Evolutionary conservation across 2,113 vertebrate genomes (phyloP).

Genomic region (Solea senegalensis): DNA sequence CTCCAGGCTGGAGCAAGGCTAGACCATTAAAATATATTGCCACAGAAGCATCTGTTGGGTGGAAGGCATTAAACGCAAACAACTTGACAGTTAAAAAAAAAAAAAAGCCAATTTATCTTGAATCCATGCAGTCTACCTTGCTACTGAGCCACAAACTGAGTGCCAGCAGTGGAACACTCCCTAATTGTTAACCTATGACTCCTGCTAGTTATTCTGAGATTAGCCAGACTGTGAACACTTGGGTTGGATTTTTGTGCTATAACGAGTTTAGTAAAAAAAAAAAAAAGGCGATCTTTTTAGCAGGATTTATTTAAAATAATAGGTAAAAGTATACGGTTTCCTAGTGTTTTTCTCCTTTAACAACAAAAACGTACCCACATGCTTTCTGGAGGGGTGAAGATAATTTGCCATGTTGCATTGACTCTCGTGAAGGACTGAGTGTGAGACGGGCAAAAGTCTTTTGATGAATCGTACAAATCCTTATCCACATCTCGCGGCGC

Average conservation of each 20-base stretch:
- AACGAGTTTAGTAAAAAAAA: neutral
- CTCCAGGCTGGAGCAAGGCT: conserved; percentile 51
- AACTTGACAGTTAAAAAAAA: conserved; percentile 43
- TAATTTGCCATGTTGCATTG: conserved; percentile 32
- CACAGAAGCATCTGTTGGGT: conserved; percentile 59
- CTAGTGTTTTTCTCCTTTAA: neutral
- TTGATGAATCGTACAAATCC: conserved; percentile 75
- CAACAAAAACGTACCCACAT: conserved; percentile 4
- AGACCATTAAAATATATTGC: conserved; percentile 69
- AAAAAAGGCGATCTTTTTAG: neutral
- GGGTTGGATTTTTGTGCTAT: neutral
- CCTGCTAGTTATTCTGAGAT: conserved; percentile 46
- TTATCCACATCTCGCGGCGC: conserved; percentile 60
- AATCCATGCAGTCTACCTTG: conserved; percentile 35
- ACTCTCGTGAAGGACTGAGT: conserved; percentile 15
- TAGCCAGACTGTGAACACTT: conserved; percentile 38
- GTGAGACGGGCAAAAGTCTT: conserved; percentile 21
- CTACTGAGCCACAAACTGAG: conserved; percentile 17
- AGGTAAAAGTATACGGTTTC: neutral
- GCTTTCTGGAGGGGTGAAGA: conserved; percentile 1
- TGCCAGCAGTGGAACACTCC: conserved; percentile 27
- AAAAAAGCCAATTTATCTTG: conserved; percentile 67
- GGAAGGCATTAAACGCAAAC: conserved; percentile 70
- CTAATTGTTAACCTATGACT: conserved; percentile 53
- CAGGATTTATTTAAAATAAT: neutral